Base-by-base conservation (phyloP, 1,140 invertebrate species). In the Meloidogyne floridensis region DNA sequence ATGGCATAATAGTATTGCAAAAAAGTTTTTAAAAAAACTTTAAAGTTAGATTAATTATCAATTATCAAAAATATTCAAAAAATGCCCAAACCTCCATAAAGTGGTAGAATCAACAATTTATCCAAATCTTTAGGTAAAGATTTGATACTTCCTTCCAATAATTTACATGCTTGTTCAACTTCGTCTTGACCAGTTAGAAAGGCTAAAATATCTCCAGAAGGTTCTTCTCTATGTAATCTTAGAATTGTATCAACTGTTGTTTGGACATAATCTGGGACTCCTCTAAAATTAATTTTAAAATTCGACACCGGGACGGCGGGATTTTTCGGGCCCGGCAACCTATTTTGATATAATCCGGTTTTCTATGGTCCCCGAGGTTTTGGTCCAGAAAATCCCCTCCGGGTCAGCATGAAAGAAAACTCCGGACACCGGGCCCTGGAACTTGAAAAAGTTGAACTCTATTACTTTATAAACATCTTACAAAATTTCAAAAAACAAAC, bases 171-270 rank as follows among this genome's bases (percentile, higher is more conserved):
- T 72, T 77, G 7, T 96, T 90, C 91, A 0, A 94, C 94, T 77
- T 97, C 95, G 86, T 98, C 96, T 92, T 94, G 94, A 70, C 96
- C 96, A 11, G 97, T 98, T 0, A 99, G 91, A 91, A 99, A 99
- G 0, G 94, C 94, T 7, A 99, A 90, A 80, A 99, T 93, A 91
- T 98, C 96, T 0, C 96, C 96, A 10, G 84, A 65, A 6, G 92
- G 91, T 88, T 97, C 94, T 77, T 91, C 93, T 80, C 93, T 91
- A 87, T 99, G 95, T 84, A 99, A 95, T 90, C 96, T 96, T 78
- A 97, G 92, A 0, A 94, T 93, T 0, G 95, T 95, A 8, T 97
- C 94, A 0, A 97, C 94, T 15, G 94, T 93, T 4, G 93, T 93
- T 86, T 94, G 94, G n/a, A 85, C 85, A 77, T 85, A 85, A 70